Base-by-base conservation (phyloP, 2,888 invertebrate species). In the Amiota communis region DNA sequence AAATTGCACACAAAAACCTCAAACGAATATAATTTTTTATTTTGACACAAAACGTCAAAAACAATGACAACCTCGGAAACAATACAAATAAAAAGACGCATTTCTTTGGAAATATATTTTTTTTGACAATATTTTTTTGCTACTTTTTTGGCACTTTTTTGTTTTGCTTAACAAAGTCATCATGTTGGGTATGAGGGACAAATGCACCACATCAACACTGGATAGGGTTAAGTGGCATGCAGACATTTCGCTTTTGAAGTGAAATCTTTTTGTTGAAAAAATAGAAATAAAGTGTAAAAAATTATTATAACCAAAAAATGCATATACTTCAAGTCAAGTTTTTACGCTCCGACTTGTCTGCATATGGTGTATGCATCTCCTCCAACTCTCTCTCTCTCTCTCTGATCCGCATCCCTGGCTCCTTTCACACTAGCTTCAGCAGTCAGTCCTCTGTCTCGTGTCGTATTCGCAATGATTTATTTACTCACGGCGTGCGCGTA, bases 401-500 rank as follows among this genome's bases (percentile, higher is more conserved):
- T 59, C 12, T n/a, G 53, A 51, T n/a, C n/a, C 53, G n/a, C 53
- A 51, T n/a, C n/a, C n/a, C 53, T n/a, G n/a, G 53, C n/a, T 51
- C 53, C 53, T 36, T 36, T 36, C 36, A 36, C 36, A 36, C 36
- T 36, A 51, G 59, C 20, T 59, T 10, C 59, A 15, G 59, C 15
- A 15, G 15, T 20, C 10, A 59, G 59, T 59, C 59, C 59, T 20
- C 11, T 17, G 53, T 15, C 20, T 59, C 17, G 59, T 59, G 59
- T 36, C 36, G 36, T 36, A 36, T 36, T 36, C 74, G 67, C 71
- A 77, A 84, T 89, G 90, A 89, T 89, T 89, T 89, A 89, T 89
- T 89, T 88, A 89, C 89, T 88, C 89, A 88, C 89, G 90, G 88
- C 89, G 89, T 87, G 88, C 89, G 89, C 86, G 85, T 89, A 89